Conservation (phyloP, 2,888 invertebrate species). For the Deroplatys truncata region DNA sequence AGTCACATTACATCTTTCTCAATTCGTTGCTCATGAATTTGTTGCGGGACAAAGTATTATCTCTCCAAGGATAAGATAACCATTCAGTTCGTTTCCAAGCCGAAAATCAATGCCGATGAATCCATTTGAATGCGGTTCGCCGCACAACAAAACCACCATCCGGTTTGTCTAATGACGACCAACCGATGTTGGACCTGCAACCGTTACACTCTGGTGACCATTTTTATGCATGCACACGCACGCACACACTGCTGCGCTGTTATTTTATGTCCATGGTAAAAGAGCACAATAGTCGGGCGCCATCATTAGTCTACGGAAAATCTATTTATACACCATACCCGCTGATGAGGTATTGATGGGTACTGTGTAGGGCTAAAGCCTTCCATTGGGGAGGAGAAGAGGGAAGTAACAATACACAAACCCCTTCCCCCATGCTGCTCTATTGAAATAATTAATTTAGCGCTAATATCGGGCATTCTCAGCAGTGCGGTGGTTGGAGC, state of each 20-base stretch:
- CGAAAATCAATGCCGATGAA: neutral
- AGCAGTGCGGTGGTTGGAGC: neutral
- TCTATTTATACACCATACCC: neutral
- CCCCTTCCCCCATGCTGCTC: neutral
- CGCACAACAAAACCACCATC: neutral
- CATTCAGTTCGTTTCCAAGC: neutral
- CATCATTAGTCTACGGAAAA: neutral
- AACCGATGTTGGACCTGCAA: neutral
- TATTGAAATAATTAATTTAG: neutral
- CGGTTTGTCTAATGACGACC: neutral
- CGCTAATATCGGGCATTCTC: neutral
- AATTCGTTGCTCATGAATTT: too few species aligned
- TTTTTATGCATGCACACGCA: neutral
- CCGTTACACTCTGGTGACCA: neutral
- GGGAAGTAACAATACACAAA: neutral
- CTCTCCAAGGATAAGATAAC: neutral
- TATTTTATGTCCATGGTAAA: neutral
- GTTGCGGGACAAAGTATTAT: too few species aligned
- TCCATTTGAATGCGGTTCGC: neutral
- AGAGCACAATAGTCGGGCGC: neutral
- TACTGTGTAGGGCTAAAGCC: neutral
- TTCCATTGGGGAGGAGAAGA: neutral
- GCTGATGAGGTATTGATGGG: neutral
- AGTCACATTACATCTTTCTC: too few species aligned
- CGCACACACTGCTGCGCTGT: neutral